Base-by-base conservation (phyloP, 2,113 vertebrate genomes). In the Sphaerodactylus townsendi region DNA sequence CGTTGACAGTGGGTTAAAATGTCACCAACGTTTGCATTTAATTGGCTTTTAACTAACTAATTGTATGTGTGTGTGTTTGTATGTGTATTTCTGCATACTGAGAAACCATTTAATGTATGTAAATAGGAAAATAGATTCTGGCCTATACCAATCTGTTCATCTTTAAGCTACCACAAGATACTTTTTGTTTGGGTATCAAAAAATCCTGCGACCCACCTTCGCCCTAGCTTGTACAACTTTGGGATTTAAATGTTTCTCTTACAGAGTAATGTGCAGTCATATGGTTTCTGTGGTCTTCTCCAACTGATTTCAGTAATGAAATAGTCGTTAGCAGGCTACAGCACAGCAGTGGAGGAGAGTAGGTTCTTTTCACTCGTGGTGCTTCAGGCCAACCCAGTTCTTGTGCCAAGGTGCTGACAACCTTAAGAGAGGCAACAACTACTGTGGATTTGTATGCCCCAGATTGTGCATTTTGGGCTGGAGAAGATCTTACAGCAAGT, bases 141-240 rank as follows among this genome's bases (percentile, higher is more conserved):
- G 21, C 56, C 56, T 6, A 25, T 59, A 7, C 19, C 21, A 59
- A 25, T 19, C 56, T 59, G 17, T 53, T 53, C 56, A 59, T 59
- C 23, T 23, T 15, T 59, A 59, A 59, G 56, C 21, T 59, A 21
- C 56, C 19, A 59, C 56, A 59, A 53, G 50, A 53, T 11, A 14
- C 14, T 53, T 25, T 59, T 59, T 59, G 56, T 25, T 59, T 59
- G 85, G 44, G 85, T 77, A 71, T 86, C 88, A 92, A 19, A 79
- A 46, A 85, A 88, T 90, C 90, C 85, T 86, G 79, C 86, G 69
- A 2, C 11, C n/a, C n/a, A 17, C 89, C 89, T 92, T 85, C 35
- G 91, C 79, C 86, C 25, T 39, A n/a, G 76, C 69, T 0, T 77
- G 48, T 44, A 37, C 39, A 72, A n/a, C 64, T 19, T 44, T 28